Percentiles rank a stretch among this genome's conserved stretches.
phyloP scores from a whole-genome alignment of 2,888 invertebrate species.

The Blastobasis adustella region DNA sequence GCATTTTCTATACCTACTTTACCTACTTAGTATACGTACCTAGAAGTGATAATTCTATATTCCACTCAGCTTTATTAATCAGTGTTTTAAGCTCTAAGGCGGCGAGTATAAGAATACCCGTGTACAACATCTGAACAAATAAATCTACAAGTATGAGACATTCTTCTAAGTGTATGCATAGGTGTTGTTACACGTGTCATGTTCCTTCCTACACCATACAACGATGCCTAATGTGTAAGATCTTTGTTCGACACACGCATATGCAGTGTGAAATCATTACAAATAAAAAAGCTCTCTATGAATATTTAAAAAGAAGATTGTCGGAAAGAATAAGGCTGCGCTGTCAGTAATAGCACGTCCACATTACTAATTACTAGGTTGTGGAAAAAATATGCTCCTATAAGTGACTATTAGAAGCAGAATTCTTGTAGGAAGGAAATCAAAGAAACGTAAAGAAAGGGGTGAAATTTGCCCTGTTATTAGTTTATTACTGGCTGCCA shows the following conservation, averaged over 20 bases:
- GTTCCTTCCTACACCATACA: neutral
- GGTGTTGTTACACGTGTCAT: constrained; percentile 14
- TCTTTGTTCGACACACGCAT: neutral
- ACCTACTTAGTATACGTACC: too few species aligned
- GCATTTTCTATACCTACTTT: too few species aligned
- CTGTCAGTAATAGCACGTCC: constrained; percentile 32
- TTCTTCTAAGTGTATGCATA: constrained; percentile 22
- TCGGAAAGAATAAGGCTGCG: neutral
- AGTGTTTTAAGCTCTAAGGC: too few species aligned
- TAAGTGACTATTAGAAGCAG: constrained; percentile 19
- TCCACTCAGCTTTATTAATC: too few species aligned
- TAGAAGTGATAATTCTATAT: too few species aligned
- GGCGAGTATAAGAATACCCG: too few species aligned
- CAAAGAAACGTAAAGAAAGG: constrained; percentile 64
- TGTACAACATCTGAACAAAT: constrained; percentile 60
- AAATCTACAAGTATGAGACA: constrained; percentile 45
- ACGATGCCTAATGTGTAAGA: neutral
- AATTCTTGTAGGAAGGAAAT: constrained; percentile 44
- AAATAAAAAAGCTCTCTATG: neutral
- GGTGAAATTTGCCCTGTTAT: constrained; percentile 51
- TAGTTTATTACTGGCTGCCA: constrained; percentile 57
- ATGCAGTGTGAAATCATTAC: neutral
- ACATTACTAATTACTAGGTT: constrained; percentile 45
- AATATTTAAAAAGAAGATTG: neutral
- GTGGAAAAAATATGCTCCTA: constrained; percentile 34